Percentiles rank a stretch among this genome's conserved stretches.
Evolutionary conservation across 2,888 invertebrate species (phyloP).

Genomic region (Proisotoma minuta): DNA sequence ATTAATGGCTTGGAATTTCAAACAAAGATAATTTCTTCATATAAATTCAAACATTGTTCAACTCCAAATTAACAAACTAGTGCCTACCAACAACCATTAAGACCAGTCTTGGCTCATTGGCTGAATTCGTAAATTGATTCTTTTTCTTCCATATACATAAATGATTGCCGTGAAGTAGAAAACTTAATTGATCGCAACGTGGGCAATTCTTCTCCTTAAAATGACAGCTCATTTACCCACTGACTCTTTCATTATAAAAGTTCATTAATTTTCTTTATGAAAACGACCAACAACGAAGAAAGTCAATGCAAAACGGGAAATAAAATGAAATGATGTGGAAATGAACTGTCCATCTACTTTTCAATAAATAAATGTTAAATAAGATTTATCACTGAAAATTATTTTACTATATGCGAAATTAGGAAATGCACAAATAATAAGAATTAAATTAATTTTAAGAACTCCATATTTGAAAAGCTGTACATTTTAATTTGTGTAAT

Average conservation of each 20-base stretch:
- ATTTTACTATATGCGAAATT: too few species aligned
- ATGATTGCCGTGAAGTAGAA: neutral
- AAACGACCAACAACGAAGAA: neutral
- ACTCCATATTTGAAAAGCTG: too few species aligned
- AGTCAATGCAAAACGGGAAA: too few species aligned
- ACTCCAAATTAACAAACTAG: neutral
- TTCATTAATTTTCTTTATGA: slow-evolving; percentile 17
- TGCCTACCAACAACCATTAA: neutral
- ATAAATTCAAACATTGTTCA: slow-evolving; percentile 1
- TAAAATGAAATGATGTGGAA: too few species aligned
- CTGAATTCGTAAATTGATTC: too few species aligned
- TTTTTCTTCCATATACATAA: too few species aligned
- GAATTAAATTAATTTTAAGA: too few species aligned
- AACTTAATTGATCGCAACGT: slow-evolving; percentile 10
- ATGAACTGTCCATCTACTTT: too few species aligned
- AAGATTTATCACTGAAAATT: too few species aligned
- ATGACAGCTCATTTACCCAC: slow-evolving; percentile 22
- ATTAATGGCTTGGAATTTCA: neutral
- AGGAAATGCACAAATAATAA: too few species aligned
- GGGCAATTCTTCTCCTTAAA: slow-evolving; percentile 13
- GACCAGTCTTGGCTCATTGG: neutral
- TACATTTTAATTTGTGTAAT: slow-evolving; percentile 17
- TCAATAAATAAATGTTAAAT: too few species aligned
- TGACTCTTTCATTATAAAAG: slow-evolving; percentile 13
- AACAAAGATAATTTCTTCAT: neutral